Evolutionary conservation across 2,113 vertebrate genomes (phyloP).

Genomic region (Porphyrio hochstetteri): DNA sequence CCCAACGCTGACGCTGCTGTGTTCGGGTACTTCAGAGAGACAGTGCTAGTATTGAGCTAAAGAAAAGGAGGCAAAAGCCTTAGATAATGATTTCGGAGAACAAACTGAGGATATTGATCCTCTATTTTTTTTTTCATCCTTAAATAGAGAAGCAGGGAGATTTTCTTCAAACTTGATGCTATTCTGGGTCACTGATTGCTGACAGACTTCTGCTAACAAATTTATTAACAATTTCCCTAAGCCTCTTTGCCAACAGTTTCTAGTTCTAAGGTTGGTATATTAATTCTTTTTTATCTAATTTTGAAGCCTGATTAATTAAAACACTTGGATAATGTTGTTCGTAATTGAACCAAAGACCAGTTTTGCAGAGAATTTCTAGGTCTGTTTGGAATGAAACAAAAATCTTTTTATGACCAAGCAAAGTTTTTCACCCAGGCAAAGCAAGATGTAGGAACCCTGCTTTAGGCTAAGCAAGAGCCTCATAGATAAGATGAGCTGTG

Average conservation of each 20-base stretch:
- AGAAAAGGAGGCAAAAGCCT: not conserved
- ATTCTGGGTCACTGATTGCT: not conserved
- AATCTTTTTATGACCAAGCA: not conserved
- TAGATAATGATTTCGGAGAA: not conserved
- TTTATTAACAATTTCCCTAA: not conserved
- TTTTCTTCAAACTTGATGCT: not conserved
- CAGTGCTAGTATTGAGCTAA: not conserved
- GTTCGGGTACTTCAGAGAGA: not conserved
- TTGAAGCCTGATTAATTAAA: not conserved
- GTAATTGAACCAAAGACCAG: not conserved
- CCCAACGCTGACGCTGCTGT: accelerated
- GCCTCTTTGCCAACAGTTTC: not conserved
- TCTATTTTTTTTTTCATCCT: not conserved
- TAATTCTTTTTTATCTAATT: not conserved
- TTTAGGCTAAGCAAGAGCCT: not conserved
- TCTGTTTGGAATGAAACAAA: not conserved
- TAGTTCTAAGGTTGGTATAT: not conserved
- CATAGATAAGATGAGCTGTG: not conserved
- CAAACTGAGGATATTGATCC: not conserved
- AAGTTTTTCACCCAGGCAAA: not conserved
- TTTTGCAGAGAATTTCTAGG: not conserved
- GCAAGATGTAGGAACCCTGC: not conserved
- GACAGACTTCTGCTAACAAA: not conserved
- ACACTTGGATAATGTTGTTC: not conserved
- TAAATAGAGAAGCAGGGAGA: not conserved